Percentiles rank a stretch among this genome's conserved stretches.
These are phyloP conservation scores for Callorhinus ursinus DNA, from an alignment of 2,113 vertebrate species.

Conservation along the genomic window DNA sequence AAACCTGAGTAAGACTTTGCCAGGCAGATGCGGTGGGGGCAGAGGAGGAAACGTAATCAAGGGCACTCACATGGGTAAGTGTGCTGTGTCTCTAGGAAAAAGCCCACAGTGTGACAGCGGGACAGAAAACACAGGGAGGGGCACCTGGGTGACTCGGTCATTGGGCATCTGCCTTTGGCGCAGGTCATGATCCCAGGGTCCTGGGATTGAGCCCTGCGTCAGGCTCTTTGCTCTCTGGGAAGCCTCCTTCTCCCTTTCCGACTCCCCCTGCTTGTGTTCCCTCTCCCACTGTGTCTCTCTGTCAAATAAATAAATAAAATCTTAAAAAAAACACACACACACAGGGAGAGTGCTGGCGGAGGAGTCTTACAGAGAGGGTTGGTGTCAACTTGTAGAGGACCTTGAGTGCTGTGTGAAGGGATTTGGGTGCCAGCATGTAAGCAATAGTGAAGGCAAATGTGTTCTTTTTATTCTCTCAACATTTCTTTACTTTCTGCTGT, in stretches of 20 bases:
- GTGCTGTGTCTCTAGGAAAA: fast-evolving
- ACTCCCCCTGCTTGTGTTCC: no score
- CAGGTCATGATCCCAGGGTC: no score
- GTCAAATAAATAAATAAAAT: no score
- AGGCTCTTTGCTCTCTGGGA: no score
- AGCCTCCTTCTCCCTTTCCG: no score
- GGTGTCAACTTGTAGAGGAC: not conserved
- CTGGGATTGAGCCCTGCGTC: no score
- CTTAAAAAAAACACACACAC: no score
- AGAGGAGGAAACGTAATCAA: not conserved
- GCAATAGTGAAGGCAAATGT: not conserved
- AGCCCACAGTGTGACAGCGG: fast-evolving
- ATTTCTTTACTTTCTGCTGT: not conserved
- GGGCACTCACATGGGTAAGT: no score
- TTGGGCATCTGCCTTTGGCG: no score
- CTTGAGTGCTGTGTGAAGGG: not conserved
- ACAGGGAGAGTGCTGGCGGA: not conserved
- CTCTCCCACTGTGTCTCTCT: no score
- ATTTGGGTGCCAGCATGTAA: not conserved
- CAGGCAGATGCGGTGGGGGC: not conserved
- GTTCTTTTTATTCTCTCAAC: not conserved
- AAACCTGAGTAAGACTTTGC: not conserved
- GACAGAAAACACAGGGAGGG: not conserved
- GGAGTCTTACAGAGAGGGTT: not conserved
- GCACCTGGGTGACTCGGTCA: no score